phyloP scores from a whole-genome alignment of 2,888 invertebrate species.

The Sarcophaga rosellei region DNA sequence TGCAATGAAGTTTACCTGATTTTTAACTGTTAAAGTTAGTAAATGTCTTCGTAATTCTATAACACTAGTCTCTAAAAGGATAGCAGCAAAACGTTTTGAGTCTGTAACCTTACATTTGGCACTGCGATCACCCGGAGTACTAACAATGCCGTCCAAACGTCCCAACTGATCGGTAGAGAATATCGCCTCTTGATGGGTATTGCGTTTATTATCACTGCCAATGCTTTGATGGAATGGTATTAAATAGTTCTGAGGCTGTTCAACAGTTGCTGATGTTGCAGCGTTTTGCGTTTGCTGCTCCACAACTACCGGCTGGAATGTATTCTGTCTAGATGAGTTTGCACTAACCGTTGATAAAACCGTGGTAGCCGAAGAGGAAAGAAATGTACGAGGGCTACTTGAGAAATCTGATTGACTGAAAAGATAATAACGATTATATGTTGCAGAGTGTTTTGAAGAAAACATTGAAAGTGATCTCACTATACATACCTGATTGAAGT shows the following conservation, averaged over 20 bases:
- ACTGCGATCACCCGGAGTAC: slow-evolving; percentile 84
- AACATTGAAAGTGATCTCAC: background rate
- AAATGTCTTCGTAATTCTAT: slow-evolving; percentile 92
- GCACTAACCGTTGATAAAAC: slow-evolving; percentile 76
- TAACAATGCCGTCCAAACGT: slow-evolving; percentile 86
- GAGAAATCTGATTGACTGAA: slow-evolving; percentile 78
- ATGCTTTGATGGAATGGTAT: slow-evolving; percentile 78
- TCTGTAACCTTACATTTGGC: slow-evolving; percentile 86
- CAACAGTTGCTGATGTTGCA: slow-evolving; percentile 52
- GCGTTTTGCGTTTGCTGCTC: slow-evolving; percentile 71
- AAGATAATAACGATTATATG: slow-evolving; percentile 13
- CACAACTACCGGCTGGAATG: slow-evolving; percentile 76
- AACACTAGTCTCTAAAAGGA: slow-evolving; percentile 90
- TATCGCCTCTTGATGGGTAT: slow-evolving; percentile 67
- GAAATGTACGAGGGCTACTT: slow-evolving; percentile 78
- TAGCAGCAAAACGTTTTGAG: slow-evolving; percentile 90
- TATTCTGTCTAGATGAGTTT: slow-evolving; percentile 70
- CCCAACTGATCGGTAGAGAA: slow-evolving; percentile 81
- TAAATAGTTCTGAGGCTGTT: slow-evolving; percentile 49
- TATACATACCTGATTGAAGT: slow-evolving; percentile 78
- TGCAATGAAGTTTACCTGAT: slow-evolving; percentile 85
- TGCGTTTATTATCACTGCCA: slow-evolving; percentile 76
- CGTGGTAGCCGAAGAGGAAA: slow-evolving; percentile 78
- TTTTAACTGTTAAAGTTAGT: slow-evolving; percentile 90
- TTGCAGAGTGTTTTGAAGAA: background rate